These are phyloP conservation scores for Trichosurus vulpecula DNA, from an alignment of 2,797 vertebrate species.

Conservation along the genomic window DNA sequence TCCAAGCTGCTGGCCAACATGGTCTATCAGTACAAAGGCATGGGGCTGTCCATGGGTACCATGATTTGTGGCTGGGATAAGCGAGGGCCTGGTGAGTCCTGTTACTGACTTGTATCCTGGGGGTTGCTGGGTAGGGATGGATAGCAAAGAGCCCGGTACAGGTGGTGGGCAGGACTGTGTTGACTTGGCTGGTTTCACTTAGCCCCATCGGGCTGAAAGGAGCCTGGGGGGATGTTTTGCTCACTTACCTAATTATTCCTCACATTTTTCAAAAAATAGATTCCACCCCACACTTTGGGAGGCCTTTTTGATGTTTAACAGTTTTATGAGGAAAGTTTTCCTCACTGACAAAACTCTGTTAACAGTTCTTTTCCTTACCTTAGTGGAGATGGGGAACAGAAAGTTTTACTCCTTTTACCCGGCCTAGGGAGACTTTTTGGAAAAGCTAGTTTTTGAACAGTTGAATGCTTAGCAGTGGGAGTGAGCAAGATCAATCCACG, in stretches of 20 bases:
- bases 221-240: background rate
- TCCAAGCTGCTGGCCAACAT: slow-evolving; percentile 96
- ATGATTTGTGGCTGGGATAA: slow-evolving; percentile 98
- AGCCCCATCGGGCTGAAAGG: slow-evolving; percentile 31
- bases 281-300: slow-evolving; percentile 20
- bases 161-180: background rate
- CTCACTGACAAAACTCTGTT: background rate
- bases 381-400: slow-evolving; percentile 19
- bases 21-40: slow-evolving; percentile 97
- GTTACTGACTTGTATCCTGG: background rate
- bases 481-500: background rate
- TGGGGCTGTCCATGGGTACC: slow-evolving; percentile 96
- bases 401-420: background rate
- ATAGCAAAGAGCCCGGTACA: background rate
- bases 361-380: background rate
- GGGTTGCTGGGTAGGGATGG: background rate
- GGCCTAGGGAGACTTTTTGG: slow-evolving; percentile 18
- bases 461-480: background rate
- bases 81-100: slow-evolving; percentile 89
- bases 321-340: slow-evolving; percentile 1
- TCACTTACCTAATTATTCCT: background rate
- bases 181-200: background rate
- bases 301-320: slow-evolving; percentile 18
- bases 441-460: slow-evolving; percentile 14
- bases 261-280: slow-evolving; percentile 26